Evolutionary conservation across 2,113 vertebrate species (phyloP), one percentile per base, ranked within the genome.

Genomic region (Rhea pennata): DNA sequence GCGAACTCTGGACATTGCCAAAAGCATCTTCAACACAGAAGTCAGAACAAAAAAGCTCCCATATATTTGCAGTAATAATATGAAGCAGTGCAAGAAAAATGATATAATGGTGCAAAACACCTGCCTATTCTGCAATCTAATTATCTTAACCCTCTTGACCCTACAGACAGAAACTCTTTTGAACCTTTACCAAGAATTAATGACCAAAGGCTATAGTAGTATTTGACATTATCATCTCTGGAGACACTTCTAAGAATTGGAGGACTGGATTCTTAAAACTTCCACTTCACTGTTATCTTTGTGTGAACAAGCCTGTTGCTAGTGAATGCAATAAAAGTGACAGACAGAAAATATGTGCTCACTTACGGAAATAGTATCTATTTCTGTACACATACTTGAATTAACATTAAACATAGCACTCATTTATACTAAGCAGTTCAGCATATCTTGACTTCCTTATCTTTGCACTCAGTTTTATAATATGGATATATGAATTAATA

Each of bases 331-430:
- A 36, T 44, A 84, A 56, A 66, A 77, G 27, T 8, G 53, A 87
- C 36, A 84, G 51, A 90, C 74, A 92, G 40, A 93, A 82, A 95
- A 90, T 66, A 11, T 0, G 1, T 36, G 61, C 36, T 67, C 21
- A 21, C 26, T 93, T 73, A 61, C 73, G 74, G 80, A 96, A 96
- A 93, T 6, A 42, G 44, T 44, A 87, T 58, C 84, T 96, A 78
- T 73, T 96, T 96, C 87, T 87, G 40, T 58, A 82, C 26, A 64
- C 31, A 14, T 74, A 31, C 46, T 85, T 73, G 50, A 94, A 95
- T 61, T 69, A 93, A 80, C 33, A 91, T 82, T 88, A 59, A 87
- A 84, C 50, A 70, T 48, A 66, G 61, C 61, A 42, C 39, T 85
- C 19, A 21, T 53, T 89, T 66, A 29, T 29, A 71, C 24, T 8